Evolutionary conservation across 35 echinoderm and acorn worm genomes (phyloP).

Genomic region (Patiria miniata): DNA sequence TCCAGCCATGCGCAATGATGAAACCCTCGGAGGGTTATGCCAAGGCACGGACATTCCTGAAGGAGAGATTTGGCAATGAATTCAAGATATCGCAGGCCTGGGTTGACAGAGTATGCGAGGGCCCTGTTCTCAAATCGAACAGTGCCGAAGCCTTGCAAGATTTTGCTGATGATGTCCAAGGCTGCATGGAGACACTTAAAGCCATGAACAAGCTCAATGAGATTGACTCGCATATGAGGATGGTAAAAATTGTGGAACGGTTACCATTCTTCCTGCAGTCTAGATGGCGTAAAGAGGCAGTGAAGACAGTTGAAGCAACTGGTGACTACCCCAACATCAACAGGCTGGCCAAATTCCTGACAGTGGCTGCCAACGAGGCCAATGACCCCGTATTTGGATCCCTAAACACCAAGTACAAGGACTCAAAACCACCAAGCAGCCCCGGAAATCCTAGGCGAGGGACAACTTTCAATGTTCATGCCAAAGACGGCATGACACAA

Average conservation of each 20-base stretch:
- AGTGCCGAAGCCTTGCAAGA: slow-evolving; percentile 35
- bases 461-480: neutral
- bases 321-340: slow-evolving; percentile 1
- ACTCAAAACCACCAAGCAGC: neutral
- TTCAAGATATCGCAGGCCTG: slow-evolving; percentile 30
- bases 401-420: neutral
- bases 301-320: neutral
- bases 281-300: slow-evolving; percentile 30
- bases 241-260: slow-evolving; percentile 8
- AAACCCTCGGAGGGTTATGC: slow-evolving; percentile 3
- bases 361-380: neutral
- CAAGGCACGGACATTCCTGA: slow-evolving; percentile 45
- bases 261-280: slow-evolving; percentile 26
- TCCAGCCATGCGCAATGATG: slow-evolving; percentile 33
- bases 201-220: neutral
- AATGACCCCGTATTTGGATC: slow-evolving; percentile 10
- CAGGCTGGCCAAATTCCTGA: slow-evolving; percentile 32
- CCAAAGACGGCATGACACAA: neutral
- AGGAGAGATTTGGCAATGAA: slow-evolving; percentile 48
- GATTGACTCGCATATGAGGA: neutral
- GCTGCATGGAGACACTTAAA: slow-evolving; percentile 8
- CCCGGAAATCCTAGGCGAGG: neutral
- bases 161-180: slow-evolving; percentile 55
- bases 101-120: slow-evolving; percentile 41
- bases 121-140: slow-evolving; percentile 29